A percentile compares a stretch with the other conserved stretches of the same genome.
phyloP scores from a whole-genome alignment of 2,888 invertebrate species.

The Brachyptera risi region DNA sequence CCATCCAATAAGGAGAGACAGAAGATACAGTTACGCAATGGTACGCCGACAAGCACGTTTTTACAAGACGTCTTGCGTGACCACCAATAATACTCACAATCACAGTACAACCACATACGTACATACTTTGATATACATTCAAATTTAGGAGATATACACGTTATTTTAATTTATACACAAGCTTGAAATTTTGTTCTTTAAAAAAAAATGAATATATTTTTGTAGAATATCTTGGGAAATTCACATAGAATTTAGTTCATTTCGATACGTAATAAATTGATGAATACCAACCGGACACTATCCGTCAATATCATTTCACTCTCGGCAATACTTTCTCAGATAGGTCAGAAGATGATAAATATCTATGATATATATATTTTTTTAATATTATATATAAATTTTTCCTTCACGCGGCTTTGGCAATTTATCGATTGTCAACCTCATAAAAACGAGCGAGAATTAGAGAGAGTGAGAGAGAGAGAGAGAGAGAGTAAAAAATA shows the following conservation, averaged over 20 bases:
- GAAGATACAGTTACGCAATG: conserved; percentile 26
- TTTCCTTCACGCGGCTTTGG: conserved; percentile 33
- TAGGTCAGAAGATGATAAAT: conserved; percentile 28
- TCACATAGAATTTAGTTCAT: neutral
- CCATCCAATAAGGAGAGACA: conserved; percentile 25
- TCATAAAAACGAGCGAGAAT: conserved; percentile 33
- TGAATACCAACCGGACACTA: neutral
- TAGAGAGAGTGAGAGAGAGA: conserved; percentile 22
- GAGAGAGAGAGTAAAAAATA: conserved; percentile 29
- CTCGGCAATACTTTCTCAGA: neutral
- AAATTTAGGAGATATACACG: conserved; percentile 27
- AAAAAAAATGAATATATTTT: no score
- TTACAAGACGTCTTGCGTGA: conserved; percentile 23
- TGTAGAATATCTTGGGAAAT: no score
- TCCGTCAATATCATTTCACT: neutral
- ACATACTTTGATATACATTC: conserved; percentile 27
- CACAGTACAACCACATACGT: conserved; percentile 27
- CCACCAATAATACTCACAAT: conserved; percentile 22
- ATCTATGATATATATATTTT: conserved; percentile 11
- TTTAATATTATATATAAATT: conserved; percentile 21
- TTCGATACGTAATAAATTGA: no score
- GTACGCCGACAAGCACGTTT: conserved; percentile 22
- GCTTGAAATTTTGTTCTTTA: no score
- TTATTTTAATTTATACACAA: no score
- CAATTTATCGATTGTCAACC: conserved; percentile 36